Evolutionary conservation across 2,888 invertebrate species (phyloP).

Genomic region (Argyresthia goedartella): DNA sequence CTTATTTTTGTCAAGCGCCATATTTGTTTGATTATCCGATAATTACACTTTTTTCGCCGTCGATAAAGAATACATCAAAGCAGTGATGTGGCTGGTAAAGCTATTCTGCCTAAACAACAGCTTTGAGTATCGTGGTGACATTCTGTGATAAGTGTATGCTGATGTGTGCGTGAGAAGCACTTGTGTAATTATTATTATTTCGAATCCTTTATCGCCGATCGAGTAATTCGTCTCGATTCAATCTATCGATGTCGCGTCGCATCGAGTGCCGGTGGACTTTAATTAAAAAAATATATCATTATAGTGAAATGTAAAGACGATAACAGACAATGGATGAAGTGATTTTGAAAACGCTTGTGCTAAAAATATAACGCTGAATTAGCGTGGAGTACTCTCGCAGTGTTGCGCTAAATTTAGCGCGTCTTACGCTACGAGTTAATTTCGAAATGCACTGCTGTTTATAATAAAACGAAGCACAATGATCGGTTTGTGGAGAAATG

Average conservation of each 20-base stretch:
- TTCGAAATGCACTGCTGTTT: constrained; percentile 28
- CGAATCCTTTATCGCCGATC: background rate
- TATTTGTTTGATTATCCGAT: constrained; percentile 44
- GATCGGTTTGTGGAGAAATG: background rate
- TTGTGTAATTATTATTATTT: background rate
- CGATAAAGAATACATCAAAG: background rate
- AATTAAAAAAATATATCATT: background rate
- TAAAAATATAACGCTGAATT: background rate
- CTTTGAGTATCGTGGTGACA: background rate
- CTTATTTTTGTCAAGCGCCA: constrained; percentile 55
- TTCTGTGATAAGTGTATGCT: background rate
- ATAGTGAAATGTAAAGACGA: too few relatives aligned
- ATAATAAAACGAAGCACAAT: background rate
- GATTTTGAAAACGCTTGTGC: background rate
- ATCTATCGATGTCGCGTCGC: constrained; percentile 12
- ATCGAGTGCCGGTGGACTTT: constrained; percentile 5
- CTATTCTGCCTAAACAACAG: background rate
- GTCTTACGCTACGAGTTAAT: constrained; percentile 36
- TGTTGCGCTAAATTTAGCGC: constrained; percentile 38
- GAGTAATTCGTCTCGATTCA: background rate
- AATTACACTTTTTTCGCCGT: constrained; percentile 5
- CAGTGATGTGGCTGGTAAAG: background rate
- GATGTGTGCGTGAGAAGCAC: background rate
- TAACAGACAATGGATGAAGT: constrained; percentile 9
- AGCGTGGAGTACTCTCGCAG: constrained; percentile 20